Evolutionary conservation across 2,797 vertebrate genomes (phyloP).

Genomic region (Pseudochaenichthys georgianus): DNA sequence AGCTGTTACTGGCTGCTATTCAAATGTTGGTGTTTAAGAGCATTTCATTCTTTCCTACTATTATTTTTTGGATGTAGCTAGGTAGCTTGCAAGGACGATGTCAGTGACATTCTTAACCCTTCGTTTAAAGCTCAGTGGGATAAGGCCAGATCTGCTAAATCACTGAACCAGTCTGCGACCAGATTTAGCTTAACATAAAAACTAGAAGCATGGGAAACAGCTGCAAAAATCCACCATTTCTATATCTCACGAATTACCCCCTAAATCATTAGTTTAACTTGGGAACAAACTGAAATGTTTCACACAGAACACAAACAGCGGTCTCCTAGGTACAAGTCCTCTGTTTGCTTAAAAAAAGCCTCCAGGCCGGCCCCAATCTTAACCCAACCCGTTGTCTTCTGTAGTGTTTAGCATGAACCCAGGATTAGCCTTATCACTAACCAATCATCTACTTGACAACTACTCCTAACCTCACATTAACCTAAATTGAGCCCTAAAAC

Average conservation of each 20-base stretch:
- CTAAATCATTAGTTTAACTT: too few relatives aligned
- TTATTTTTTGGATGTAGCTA: not conserved
- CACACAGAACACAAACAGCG: too few relatives aligned
- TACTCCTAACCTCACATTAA: not conserved
- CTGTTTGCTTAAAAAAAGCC: too few relatives aligned
- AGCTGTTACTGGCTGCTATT: not conserved
- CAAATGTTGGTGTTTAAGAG: not conserved
- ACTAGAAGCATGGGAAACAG: too few relatives aligned
- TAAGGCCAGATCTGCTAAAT: too few relatives aligned
- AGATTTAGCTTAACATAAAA: too few relatives aligned
- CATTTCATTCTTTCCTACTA: not conserved
- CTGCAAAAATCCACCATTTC: too few relatives aligned
- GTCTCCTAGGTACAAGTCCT: too few relatives aligned
- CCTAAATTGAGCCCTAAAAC: not conserved
- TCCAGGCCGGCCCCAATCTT: not conserved
- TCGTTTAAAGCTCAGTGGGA: not conserved
- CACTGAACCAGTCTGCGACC: too few relatives aligned
- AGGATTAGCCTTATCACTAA: not conserved
- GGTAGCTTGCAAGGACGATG: constrained; percentile 3
- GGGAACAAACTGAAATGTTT: too few relatives aligned
- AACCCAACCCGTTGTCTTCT: not conserved
- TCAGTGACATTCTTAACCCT: not conserved
- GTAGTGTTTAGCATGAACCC: not conserved
- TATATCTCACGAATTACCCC: too few relatives aligned
- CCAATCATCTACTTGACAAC: not conserved